Evolutionary conservation across 2,888 invertebrate genomes (phyloP).

Genomic region (Hesperia comma): DNA sequence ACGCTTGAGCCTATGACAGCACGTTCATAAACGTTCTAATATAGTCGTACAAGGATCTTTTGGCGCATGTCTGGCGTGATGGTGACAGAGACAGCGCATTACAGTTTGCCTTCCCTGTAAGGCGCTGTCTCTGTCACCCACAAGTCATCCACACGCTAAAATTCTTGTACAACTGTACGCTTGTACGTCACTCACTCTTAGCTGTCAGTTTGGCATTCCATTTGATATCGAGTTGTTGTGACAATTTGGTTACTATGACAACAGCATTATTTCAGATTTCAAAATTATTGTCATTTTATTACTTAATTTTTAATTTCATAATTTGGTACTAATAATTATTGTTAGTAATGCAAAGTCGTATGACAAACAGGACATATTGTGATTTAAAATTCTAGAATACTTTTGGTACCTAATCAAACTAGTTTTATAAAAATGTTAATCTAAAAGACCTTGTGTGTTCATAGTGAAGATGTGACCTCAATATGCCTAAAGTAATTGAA

Average conservation of each 20-base stretch:
- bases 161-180: no score
- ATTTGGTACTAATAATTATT: background rate
- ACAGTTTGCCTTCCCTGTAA: no score
- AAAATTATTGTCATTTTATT: constrained; percentile 3
- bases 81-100: no score
- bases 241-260: background rate
- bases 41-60: no score
- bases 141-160: no score
- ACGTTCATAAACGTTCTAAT: no score
- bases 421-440: background rate
- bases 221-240: no score
- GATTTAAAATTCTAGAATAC: background rate
- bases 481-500: constrained; percentile 83
- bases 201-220: no score
- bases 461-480: constrained; percentile 35
- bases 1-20: no score
- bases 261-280: background rate
- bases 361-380: background rate
- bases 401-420: background rate
- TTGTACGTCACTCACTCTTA: no score
- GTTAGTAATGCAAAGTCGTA: background rate
- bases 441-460: background rate
- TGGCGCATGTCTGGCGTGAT: no score
- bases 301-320: background rate
- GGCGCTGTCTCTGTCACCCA: no score